Conservation (phyloP, 2,888 invertebrate genomes). For the Lissocephala sabroskyi region DNA sequence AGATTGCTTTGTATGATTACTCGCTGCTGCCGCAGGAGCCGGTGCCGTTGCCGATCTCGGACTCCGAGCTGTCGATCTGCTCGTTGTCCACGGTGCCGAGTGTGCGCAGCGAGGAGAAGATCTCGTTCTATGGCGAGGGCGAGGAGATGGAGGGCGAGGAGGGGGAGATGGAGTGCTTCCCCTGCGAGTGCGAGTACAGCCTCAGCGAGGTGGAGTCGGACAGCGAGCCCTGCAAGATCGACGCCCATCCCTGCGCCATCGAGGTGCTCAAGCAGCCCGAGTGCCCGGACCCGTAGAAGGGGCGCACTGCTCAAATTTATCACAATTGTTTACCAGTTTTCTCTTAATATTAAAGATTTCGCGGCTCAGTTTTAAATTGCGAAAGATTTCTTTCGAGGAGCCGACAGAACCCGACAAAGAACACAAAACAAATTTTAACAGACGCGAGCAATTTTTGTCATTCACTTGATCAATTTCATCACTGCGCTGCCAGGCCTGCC, state of each 20-base stretch:
- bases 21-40: conserved; percentile 82
- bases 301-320: too few species aligned
- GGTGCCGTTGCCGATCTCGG: conserved; percentile 77
- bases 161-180: conserved; percentile 51
- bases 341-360: too few species aligned
- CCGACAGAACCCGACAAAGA: too few species aligned
- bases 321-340: too few species aligned
- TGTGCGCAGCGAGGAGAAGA: conserved; percentile 30
- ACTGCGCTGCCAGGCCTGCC: too few species aligned
- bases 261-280: conserved; percentile 49
- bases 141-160: conserved; percentile 55
- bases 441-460: too few species aligned
- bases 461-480: too few species aligned
- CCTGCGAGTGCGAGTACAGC: conserved; percentile 53
- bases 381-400: too few species aligned
- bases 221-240: conserved; percentile 40
- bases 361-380: too few species aligned
- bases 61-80: conserved; percentile 74
- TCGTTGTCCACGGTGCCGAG: conserved; percentile 49
- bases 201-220: conserved; percentile 48
- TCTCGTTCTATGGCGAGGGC: conserved; percentile 42
- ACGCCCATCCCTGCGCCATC: conserved; percentile 54
- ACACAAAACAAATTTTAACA: too few species aligned
- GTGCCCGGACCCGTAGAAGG: conserved; percentile 25
- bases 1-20: conserved; percentile 79